Evolutionary conservation across 1,140 invertebrate species (phyloP).

Genomic region (Diuraphis noxia): DNA sequence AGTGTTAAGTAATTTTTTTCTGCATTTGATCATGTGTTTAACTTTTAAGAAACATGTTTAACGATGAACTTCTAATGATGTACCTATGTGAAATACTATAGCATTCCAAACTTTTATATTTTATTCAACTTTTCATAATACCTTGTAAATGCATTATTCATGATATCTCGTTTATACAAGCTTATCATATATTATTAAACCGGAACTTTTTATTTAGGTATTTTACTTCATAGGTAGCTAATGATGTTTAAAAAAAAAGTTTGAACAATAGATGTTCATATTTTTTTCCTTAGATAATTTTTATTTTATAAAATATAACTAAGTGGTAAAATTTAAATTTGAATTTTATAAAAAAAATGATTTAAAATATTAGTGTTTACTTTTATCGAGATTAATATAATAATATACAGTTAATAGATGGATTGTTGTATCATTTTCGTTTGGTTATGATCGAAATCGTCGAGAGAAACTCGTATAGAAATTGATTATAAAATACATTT

Average conservation of each 20-base stretch:
- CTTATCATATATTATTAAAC: background rate
- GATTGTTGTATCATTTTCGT: background rate
- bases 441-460: background rate
- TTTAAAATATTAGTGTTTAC: background rate
- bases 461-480: too few relatives aligned
- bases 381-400: too few relatives aligned
- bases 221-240: background rate
- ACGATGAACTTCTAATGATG: background rate
- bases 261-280: background rate
- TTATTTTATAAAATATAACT: background rate
- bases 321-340: background rate
- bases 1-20: background rate
- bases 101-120: constrained; percentile 5
- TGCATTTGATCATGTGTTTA: background rate
- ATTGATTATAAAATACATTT: too few relatives aligned
- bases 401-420: background rate
- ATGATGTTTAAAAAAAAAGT: background rate
- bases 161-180: background rate
- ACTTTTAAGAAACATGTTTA: background rate
- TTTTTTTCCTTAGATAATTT: background rate
- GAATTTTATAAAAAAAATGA: background rate
- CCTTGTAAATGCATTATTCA: constrained; percentile 38
- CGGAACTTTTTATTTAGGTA: background rate
- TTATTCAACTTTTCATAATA: constrained; percentile 16
- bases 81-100: background rate